A percentile compares a stretch with the other conserved stretches of the same genome.
These are phyloP conservation scores for Callitettix versicolor DNA, from an alignment of 1,140 invertebrate species.

Conservation along the genomic window DNA sequence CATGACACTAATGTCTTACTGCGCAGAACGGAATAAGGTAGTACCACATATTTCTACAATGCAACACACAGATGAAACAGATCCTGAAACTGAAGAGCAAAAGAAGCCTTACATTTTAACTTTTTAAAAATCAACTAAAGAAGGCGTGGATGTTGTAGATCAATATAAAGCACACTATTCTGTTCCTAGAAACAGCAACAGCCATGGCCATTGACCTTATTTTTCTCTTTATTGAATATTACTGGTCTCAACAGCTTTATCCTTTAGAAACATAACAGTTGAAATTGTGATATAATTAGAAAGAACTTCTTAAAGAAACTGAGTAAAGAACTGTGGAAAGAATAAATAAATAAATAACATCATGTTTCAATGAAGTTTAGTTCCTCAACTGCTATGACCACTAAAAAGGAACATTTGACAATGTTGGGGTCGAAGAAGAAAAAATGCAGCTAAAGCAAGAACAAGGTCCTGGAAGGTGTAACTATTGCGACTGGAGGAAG, in stretches of 20 bases:
- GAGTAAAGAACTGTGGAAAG: too few relatives aligned
- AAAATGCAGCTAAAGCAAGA: too few relatives aligned
- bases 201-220: constrained; percentile 26
- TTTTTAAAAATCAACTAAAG: constrained; percentile 32
- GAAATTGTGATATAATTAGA: too few relatives aligned
- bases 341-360: too few relatives aligned
- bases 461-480: too few relatives aligned
- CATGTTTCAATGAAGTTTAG: too few relatives aligned
- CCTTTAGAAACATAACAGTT: too few relatives aligned
- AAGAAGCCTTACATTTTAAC: constrained; percentile 30
- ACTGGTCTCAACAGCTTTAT: constrained; percentile 23
- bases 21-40: constrained; percentile 25
- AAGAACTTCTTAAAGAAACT: too few relatives aligned
- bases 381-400: too few relatives aligned
- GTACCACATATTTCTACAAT: constrained; percentile 26
- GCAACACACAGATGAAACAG: constrained; percentile 23
- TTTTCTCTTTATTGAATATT: constrained; percentile 27
- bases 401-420: too few relatives aligned
- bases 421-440: too few relatives aligned
- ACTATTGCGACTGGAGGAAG: too few relatives aligned
- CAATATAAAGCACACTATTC: constrained; percentile 23
- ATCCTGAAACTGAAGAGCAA: constrained; percentile 17
- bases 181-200: constrained; percentile 15
- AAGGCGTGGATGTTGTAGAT: constrained; percentile 30
- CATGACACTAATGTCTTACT: constrained; percentile 24